phyloP scores from a whole-genome alignment of 1,140 invertebrate genomes.

The Wiebesia pumilae region DNA sequence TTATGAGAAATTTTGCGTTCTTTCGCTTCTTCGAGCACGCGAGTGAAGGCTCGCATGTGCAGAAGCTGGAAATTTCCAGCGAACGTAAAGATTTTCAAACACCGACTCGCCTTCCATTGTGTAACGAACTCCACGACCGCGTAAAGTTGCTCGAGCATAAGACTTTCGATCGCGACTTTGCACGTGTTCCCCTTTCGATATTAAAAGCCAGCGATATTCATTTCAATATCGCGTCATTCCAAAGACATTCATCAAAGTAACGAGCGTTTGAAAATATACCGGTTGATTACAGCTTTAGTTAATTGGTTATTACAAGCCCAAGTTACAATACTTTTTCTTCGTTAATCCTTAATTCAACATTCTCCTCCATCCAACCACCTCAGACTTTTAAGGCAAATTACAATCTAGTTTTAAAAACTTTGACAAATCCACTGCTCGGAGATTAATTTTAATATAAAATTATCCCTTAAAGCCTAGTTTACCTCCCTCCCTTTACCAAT shows the following conservation, averaged over 20 bases:
- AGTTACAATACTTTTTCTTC: too few relatives aligned
- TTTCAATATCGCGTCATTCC: too few relatives aligned
- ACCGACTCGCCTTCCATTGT: background rate
- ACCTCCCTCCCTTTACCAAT: too few relatives aligned
- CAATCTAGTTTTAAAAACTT: too few relatives aligned
- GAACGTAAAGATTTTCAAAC: background rate
- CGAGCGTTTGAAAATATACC: background rate
- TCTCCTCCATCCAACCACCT: too few relatives aligned
- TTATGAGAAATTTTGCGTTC: slow-evolving; percentile 19
- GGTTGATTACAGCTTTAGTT: too few relatives aligned
- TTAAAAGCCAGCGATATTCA: background rate
- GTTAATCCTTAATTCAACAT: too few relatives aligned
- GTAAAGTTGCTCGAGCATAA: background rate
- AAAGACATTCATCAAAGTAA: background rate
- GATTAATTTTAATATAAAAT: too few relatives aligned
- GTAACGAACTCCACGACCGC: background rate
- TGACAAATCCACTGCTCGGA: too few relatives aligned
- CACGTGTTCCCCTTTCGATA: slow-evolving; percentile 2
- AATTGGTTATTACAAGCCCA: too few relatives aligned
- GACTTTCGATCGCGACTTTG: background rate
- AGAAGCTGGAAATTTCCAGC: slow-evolving; percentile 8
- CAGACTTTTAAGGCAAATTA: too few relatives aligned
- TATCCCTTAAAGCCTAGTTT: too few relatives aligned
- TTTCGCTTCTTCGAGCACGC: background rate
- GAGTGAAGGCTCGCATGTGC: background rate